Conservation (phyloP, 2,113 vertebrate genomes). For the Phoxinus phoxinus region DNA sequence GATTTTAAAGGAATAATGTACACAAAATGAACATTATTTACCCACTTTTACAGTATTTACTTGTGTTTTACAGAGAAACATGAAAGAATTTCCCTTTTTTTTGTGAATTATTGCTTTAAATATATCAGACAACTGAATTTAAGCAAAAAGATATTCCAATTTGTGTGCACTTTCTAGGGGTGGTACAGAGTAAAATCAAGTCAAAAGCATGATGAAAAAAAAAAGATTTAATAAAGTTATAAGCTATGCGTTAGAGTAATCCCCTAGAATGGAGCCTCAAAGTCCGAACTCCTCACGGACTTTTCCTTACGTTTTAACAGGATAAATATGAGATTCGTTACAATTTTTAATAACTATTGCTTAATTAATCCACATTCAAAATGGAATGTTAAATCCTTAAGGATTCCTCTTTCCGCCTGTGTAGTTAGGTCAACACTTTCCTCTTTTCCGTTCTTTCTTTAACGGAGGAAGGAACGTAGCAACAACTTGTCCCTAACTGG, state of each 20-base stretch:
- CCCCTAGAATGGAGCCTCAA: conserved; percentile 62
- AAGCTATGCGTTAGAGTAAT: conserved; percentile 61
- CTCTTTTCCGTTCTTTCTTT: conserved; percentile 51
- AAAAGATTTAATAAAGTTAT: conserved; percentile 75
- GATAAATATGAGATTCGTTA: conserved; percentile 74
- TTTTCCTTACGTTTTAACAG: conserved; percentile 76
- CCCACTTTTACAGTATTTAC: background rate
- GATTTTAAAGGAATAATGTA: conserved; percentile 28
- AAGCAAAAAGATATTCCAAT: background rate
- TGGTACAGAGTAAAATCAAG: conserved; percentile 62
- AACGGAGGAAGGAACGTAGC: conserved; percentile 60
- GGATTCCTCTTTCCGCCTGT: conserved; percentile 70
- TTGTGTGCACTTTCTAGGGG: background rate
- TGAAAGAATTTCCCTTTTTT: background rate
- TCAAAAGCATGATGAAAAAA: conserved; percentile 59
- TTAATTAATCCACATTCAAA: conserved; percentile 81
- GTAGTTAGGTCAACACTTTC: conserved; percentile 72
- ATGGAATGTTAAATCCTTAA: conserved; percentile 73
- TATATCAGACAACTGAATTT: background rate
- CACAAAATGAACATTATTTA: background rate
- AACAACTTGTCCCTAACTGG: conserved; percentile 53
- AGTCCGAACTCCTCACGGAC: conserved; percentile 69
- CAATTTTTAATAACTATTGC: conserved; percentile 77
- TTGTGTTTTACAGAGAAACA: background rate
- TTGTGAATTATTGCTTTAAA: background rate